Evolutionary conservation across 1,140 invertebrate species (phyloP).

Genomic region (Cherax quadricarinatus): DNA sequence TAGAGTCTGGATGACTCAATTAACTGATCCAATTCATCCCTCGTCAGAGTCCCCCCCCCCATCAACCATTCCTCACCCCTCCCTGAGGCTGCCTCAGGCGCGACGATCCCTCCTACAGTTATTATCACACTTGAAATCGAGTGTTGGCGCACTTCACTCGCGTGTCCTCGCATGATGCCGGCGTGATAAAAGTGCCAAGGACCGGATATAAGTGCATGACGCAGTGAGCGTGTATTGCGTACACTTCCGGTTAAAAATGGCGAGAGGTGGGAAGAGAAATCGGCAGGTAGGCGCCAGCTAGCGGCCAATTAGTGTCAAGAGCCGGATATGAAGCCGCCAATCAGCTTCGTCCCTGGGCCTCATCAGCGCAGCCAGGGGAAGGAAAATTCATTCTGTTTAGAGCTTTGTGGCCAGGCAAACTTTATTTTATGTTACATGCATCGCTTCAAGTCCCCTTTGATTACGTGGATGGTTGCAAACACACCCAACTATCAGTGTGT

Average conservation of each 20-base stretch:
- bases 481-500: background rate
- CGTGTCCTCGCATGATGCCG: background rate
- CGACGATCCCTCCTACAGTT: background rate
- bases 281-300: conserved; percentile 63
- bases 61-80: background rate
- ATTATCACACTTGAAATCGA: background rate
- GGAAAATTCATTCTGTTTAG: conserved; percentile 32
- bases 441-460: background rate
- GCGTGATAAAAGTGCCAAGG: background rate
- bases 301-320: conserved; percentile 67
- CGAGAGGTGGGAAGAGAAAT: conserved; percentile 60
- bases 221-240: background rate
- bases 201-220: background rate
- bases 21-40: conserved; percentile 53
- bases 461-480: too few relatives aligned
- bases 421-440: background rate
- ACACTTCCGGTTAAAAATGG: conserved; percentile 48
- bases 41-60: background rate
- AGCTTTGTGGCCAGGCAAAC: conserved; percentile 26
- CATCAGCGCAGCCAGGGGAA: conserved; percentile 64
- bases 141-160: conserved; percentile 12
- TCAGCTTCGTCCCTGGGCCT: conserved; percentile 60
- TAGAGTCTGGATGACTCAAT: conserved; percentile 59
- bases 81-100: background rate
- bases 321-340: conserved; percentile 67